A percentile compares a stretch with the other conserved stretches of the same genome.
Evolutionary conservation across 2,797 vertebrate species (phyloP).

Genomic region (Galagoides demidoff): DNA sequence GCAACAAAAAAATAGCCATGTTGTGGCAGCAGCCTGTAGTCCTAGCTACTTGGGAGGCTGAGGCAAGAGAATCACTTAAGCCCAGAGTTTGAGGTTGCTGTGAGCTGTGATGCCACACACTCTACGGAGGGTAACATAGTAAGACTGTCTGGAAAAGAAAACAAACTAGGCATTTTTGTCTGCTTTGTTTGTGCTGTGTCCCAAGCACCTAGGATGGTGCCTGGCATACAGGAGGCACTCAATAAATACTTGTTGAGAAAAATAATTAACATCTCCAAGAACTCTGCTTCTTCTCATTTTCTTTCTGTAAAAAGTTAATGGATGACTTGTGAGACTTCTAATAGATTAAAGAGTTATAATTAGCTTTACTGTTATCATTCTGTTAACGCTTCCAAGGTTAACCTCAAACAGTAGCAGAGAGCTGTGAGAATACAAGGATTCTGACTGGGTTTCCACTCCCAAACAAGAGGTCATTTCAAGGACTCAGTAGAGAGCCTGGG

Average conservation of each 20-base stretch:
- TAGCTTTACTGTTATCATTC: conserved; percentile 46
- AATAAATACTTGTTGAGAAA: neutral
- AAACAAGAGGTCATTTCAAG: neutral
- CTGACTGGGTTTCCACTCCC: neutral
- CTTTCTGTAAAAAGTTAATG: conserved; percentile 55
- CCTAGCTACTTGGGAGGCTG: too few species aligned
- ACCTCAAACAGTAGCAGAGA: conserved; percentile 42
- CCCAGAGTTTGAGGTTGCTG: too few species aligned
- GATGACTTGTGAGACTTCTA: conserved; percentile 67
- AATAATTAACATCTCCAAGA: conserved; percentile 1
- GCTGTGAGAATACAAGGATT: neutral
- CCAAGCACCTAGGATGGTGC: neutral
- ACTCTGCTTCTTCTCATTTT: conserved; percentile 9
- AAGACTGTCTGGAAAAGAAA: too few species aligned
- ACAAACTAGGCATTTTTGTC: neutral
- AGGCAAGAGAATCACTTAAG: too few species aligned
- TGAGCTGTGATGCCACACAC: too few species aligned
- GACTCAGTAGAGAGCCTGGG: neutral
- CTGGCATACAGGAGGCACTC: neutral
- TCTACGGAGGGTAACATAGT: too few species aligned
- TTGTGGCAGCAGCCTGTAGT: too few species aligned
- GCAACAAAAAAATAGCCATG: too few species aligned
- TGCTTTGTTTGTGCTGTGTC: neutral
- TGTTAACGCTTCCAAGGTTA: conserved; percentile 59
- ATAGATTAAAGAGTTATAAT: conserved; percentile 53